Conservation (phyloP, 2,797 vertebrate species). For the Petrocephalus schoutedeni region DNA sequence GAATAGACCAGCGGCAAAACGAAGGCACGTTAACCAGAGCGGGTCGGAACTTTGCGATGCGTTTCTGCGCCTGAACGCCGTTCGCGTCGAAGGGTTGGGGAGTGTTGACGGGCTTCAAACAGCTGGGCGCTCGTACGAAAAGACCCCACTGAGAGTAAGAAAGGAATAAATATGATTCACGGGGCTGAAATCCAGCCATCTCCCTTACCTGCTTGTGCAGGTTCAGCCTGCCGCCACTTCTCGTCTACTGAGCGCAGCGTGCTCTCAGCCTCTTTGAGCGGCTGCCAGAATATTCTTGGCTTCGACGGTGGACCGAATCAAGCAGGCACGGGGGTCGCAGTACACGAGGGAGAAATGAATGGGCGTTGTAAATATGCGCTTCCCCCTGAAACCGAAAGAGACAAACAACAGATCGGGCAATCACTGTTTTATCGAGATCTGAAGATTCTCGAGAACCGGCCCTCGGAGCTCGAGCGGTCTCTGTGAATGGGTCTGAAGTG, state of each 20-base stretch:
- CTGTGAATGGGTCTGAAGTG: neutral
- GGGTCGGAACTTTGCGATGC: neutral
- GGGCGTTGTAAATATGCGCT: conserved; percentile 18
- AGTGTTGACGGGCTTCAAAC: neutral
- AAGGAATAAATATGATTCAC: conserved; percentile 15
- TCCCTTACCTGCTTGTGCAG: conserved; percentile 13
- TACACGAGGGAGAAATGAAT: conserved; percentile 8
- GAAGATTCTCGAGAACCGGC: neutral
- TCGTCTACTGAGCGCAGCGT: neutral
- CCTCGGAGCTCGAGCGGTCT: neutral
- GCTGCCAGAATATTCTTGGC: conserved; percentile 32
- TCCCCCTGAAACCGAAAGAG: conserved; percentile 11
- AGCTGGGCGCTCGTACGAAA: neutral
- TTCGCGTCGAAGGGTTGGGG: neutral
- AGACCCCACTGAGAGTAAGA: conserved; percentile 11
- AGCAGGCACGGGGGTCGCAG: conserved; percentile 17
- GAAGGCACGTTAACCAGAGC: neutral
- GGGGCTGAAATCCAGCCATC: conserved; percentile 10
- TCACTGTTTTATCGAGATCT: conserved; percentile 13
- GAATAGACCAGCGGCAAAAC: neutral
- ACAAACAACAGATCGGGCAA: conserved; percentile 11
- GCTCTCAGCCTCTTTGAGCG: conserved; percentile 17
- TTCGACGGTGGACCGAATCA: conserved; percentile 22
- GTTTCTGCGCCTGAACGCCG: neutral
- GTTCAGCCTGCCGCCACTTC: neutral